Base-by-base conservation (phyloP, 2,888 invertebrate genomes). In the Melanchra persicariae region DNA sequence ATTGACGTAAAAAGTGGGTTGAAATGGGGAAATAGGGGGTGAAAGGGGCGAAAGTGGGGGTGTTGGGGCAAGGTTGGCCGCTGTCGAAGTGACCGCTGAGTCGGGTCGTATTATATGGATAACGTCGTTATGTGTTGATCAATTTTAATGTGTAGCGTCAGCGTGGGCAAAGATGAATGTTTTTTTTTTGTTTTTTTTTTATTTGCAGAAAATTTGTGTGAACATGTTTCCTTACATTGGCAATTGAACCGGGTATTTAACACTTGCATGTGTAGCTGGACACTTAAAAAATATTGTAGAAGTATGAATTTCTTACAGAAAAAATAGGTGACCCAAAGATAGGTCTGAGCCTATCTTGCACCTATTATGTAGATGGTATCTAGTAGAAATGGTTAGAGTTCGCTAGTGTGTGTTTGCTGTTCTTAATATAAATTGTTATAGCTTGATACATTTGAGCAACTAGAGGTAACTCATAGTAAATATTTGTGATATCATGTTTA, bases 31-130 rank as follows among this genome's bases (percentile, higher is more conserved):
- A 34, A 73, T 64, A 9, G 37, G 61, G 85, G 88, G 87, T 17
- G 24, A 64, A 55, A 9, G 26, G 61, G 71, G 54, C 6, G 52
- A 90, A 91, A 88, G 81, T 8, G 83, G 88, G 87, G 83, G 68
- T 69, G 90, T 91, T 92, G 86, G 90, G 93, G 90, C 91, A 93
- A 93, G 94, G 94, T 92, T 91, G 91, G 90, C 93, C 94, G 93
- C 93, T 95, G 95, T 95, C 95, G 95, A 95, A 94, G 93, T 95
- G 96, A 95, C 95, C 95, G 93, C 94, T 95, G 95, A 96, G 95
- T 88, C 94, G 95, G 96, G 96, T 95, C 89, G 93, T 90, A 93
- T 95, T 94, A 93, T 95, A 92, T 94, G 94, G 93, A 93, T 95
- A 94, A 94, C 92, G 94, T 91, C 94, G 93, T 95, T 95, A 95